Percentiles rank a stretch among this genome's conserved stretches.
Evolutionary conservation across 2,797 vertebrate genomes (phyloP).

Genomic region (Gymnopithys bicolor): DNA sequence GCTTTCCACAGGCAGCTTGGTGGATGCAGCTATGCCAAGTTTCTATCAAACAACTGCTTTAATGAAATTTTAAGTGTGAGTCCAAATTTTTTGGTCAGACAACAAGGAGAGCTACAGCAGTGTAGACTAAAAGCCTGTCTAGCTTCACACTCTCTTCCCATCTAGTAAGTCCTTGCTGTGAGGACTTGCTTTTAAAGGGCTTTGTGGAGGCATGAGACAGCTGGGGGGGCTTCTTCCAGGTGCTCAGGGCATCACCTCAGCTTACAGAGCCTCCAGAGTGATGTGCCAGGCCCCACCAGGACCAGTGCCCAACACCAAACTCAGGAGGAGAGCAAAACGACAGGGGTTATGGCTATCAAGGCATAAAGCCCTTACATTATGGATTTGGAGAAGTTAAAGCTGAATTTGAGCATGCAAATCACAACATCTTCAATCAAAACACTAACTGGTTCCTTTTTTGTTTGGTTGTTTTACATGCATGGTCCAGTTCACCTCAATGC

Average conservation of each 20-base stretch:
- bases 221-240: not conserved
- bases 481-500: not conserved
- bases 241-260: not conserved
- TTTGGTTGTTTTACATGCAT: not conserved
- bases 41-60: slow-evolving; percentile 25
- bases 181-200: not conserved
- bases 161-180: not conserved
- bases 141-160: not conserved
- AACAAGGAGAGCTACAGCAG: not conserved
- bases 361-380: not conserved
- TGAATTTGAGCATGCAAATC: not conserved
- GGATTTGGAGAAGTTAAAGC: not conserved
- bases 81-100: not conserved
- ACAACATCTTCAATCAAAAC: not conserved
- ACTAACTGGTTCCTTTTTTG: not conserved
- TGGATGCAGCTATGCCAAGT: not conserved
- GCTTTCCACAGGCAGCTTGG: slow-evolving; percentile 20
- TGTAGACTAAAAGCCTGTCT: not conserved
- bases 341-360: not conserved
- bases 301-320: not conserved
- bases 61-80: not conserved
- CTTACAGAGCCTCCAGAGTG: not conserved
- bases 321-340: not conserved
- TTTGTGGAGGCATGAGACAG: not conserved
- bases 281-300: not conserved